Percentiles rank a stretch among this genome's conserved stretches.
Conservation (phyloP, 2,797 vertebrate species). For the Chloroceryle amazona region DNA sequence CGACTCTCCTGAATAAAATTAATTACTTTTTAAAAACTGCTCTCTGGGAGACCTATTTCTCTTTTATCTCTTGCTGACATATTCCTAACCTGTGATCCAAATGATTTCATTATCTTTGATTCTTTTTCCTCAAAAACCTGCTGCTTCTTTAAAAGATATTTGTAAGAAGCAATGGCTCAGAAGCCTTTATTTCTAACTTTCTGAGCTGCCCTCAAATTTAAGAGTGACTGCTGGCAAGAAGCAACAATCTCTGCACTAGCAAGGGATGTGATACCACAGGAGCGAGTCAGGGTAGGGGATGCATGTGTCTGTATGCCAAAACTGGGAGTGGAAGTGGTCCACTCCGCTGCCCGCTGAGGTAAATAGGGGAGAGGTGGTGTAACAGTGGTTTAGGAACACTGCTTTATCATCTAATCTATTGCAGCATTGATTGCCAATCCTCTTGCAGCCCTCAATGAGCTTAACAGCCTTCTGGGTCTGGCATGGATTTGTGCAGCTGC, state of each 20-base stretch:
- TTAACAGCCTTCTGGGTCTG: background rate
- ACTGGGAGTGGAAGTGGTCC: background rate
- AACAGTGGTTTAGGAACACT: background rate
- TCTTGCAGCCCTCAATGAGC: background rate
- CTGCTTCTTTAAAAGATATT: background rate
- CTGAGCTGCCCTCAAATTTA: background rate
- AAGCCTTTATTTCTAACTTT: background rate
- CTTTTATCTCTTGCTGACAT: background rate
- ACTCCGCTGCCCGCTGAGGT: background rate
- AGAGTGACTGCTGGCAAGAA: background rate
- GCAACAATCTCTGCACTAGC: background rate
- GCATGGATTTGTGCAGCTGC: background rate
- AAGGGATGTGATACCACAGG: background rate
- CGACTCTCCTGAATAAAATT: background rate
- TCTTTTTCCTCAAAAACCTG: background rate
- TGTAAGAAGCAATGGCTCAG: background rate
- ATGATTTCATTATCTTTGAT: background rate
- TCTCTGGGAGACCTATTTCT: background rate
- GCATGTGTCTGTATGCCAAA: background rate
- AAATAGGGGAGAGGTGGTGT: background rate
- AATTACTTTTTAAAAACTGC: background rate
- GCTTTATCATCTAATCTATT: background rate
- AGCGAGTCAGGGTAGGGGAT: background rate
- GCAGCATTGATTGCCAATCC: background rate
- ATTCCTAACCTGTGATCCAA: background rate